Percentiles rank a stretch among this genome's conserved stretches.
Conservation (phyloP, 35 echinoderm and acorn worm genomes). For the Lytechinus variegatus region DNA sequence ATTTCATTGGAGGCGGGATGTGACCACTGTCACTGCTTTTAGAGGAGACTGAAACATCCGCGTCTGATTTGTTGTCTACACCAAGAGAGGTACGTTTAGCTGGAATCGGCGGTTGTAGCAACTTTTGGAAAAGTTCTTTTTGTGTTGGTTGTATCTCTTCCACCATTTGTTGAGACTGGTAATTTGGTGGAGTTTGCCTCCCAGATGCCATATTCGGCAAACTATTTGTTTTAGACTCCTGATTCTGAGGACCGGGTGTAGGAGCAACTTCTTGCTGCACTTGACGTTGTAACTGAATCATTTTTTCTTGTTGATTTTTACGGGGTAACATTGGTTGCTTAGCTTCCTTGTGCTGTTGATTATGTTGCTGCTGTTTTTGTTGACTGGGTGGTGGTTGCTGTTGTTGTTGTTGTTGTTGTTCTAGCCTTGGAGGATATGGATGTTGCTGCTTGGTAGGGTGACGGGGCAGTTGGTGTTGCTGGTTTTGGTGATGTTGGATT, state of each 20-base stretch:
- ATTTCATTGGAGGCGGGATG: neutral
- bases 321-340: neutral
- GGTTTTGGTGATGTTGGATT: neutral
- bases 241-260: neutral
- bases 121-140: neutral
- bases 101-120: slow-evolving; percentile 25
- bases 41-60: neutral
- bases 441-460: neutral
- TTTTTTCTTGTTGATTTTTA: neutral
- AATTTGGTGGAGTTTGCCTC: neutral
- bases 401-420: neutral
- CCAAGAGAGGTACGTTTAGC: neutral
- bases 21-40: slow-evolving; percentile 47
- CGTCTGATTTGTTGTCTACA: neutral
- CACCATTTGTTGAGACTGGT: neutral
- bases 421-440: neutral
- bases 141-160: neutral
- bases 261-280: slow-evolving; percentile 23
- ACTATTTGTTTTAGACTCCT: slow-evolving; percentile 2
- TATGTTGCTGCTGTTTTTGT: slow-evolving; percentile 14
- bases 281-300: neutral
- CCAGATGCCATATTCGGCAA: neutral
- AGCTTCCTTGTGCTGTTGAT: neutral
- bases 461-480: neutral
- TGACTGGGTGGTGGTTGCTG: neutral